These are phyloP conservation scores for Beaufortia kweichowensis DNA, from an alignment of 2,113 vertebrate species.

Conservation along the genomic window DNA sequence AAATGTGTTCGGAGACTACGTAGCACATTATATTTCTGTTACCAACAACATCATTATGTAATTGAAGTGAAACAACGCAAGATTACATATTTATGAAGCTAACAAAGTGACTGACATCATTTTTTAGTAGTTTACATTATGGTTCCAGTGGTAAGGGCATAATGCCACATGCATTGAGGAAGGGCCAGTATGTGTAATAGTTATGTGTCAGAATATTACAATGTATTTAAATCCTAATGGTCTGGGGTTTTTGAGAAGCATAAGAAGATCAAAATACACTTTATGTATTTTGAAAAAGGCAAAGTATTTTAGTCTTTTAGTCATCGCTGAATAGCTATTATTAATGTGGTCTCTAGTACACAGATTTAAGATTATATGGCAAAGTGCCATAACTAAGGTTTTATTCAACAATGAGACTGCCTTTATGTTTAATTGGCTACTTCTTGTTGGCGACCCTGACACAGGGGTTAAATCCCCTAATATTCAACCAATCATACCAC, in stretches of 20 bases:
- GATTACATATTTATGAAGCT: constrained; percentile 15
- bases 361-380: constrained; percentile 5
- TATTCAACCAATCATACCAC: neutral
- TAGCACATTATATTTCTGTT: neutral
- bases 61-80: constrained; percentile 36
- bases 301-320: constrained; percentile 39
- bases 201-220: constrained; percentile 31
- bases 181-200: constrained; percentile 11
- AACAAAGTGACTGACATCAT: constrained; percentile 12
- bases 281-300: constrained; percentile 29
- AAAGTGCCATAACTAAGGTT: constrained; percentile 10
- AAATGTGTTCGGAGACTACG: neutral
- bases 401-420: constrained; percentile 34
- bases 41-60: constrained; percentile 8
- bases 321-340: constrained; percentile 13
- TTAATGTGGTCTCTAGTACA: neutral
- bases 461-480: neutral
- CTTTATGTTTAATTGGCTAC: neutral
- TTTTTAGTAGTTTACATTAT: constrained; percentile 26
- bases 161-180: constrained; percentile 13
- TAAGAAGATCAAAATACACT: constrained; percentile 19
- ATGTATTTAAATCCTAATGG: constrained; percentile 40
- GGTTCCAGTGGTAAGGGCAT: constrained; percentile 32
- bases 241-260: constrained; percentile 35
- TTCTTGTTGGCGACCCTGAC: neutral